These are phyloP conservation scores for Lamproptera curius DNA, from an alignment of 2,888 invertebrate species.

Conservation along the genomic window DNA sequence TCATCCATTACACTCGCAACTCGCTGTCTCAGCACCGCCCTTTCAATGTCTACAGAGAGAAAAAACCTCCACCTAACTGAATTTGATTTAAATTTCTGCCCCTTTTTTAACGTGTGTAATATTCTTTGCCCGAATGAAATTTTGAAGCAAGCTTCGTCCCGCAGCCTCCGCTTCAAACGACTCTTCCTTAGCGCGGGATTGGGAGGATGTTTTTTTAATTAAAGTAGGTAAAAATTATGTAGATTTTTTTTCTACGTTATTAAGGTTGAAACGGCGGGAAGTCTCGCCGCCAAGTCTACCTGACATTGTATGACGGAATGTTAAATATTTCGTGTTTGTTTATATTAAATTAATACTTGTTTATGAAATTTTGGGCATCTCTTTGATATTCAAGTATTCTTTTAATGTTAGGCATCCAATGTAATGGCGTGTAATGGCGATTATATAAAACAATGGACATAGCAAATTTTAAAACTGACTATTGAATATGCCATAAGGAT, in stretches of 20 bases:
- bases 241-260: neutral
- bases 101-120: conserved; percentile 17
- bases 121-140: conserved; percentile 12
- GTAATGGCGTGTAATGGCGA: no score
- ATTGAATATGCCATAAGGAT: no score
- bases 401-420: no score
- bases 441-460: no score
- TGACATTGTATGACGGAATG: no score
- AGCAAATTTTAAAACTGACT: no score
- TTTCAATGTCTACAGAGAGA: conserved; percentile 36
- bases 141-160: conserved; percentile 6
- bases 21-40: conserved; percentile 31
- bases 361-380: no score
- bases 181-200: neutral
- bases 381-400: no score
- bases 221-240: conserved; percentile 1
- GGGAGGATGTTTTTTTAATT: conserved; percentile 8
- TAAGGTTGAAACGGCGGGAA: conserved; percentile 1
- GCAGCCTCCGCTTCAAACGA: conserved; percentile 1
- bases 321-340: no score
- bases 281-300: no score
- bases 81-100: conserved; percentile 12
- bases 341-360: no score
- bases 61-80: conserved; percentile 34
- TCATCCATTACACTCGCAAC: neutral